Base-by-base conservation (phyloP, 2,113 vertebrate genomes). In the Arizona elegans region DNA sequence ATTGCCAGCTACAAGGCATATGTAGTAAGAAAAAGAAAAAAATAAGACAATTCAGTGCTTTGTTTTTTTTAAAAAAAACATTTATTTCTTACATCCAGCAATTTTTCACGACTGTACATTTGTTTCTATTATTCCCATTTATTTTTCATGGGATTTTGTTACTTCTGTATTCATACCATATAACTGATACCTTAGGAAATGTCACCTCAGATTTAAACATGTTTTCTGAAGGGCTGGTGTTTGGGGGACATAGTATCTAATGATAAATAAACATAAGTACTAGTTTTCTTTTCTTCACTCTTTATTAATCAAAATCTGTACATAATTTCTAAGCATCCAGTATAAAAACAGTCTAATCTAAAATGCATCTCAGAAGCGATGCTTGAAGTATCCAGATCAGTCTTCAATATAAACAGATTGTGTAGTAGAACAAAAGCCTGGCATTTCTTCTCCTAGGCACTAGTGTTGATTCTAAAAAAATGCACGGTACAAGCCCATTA, bases 381-480 rank as follows among this genome's bases (percentile, higher is more conserved):
- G 26, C 8, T 90, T 89, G 58, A 17, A 90, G n/a, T 86, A 47
- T 90, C 52, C 88, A 92, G 56, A 55, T 90, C 38, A 47, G 33
- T 92, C 38, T 85, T 94, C 94, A 75, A 88, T 92, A 62, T 70
- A 91, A 86, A 89, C 62, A 55, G 47, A 59, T 90, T 88, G 10
- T 87, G 58, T 65, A 13, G 88, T 59, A 86, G 55, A 94, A 93
- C 59, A 90, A 87, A 92, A 93, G 81, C 24, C 81, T 62, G 94
- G 87, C n/a, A 75, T 33, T 85, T 94, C 91, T 93, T 95, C 95
- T 94, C 91, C 94, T 94, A 93, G 86, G 89, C 33, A 92, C 95
- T 95, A 97, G 93, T 65, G 93, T 38, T 95, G 96, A 95, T 95
- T 94, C 97, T 96, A 62, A 53, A 29, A 26, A 94, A 50, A 10